phyloP scores from a whole-genome alignment of 1,140 invertebrate genomes.

The Pollicipes pollicipes region DNA sequence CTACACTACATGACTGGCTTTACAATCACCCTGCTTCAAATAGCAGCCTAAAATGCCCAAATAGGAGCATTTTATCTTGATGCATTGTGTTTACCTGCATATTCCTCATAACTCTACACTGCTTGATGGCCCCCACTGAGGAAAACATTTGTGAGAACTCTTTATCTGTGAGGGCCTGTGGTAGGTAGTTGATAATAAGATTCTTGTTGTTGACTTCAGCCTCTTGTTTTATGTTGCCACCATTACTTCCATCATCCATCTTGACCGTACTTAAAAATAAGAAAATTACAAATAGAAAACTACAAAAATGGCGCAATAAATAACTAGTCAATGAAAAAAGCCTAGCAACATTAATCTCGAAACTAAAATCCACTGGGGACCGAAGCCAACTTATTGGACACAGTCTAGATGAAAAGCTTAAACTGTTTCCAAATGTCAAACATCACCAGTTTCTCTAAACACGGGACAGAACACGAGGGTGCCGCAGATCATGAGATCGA shows the following conservation, averaged over 20 bases:
- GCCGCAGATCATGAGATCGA: too few relatives aligned
- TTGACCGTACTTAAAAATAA: background rate
- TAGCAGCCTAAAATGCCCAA: too few relatives aligned
- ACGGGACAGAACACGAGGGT: too few relatives aligned
- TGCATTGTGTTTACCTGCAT: conserved; percentile 41
- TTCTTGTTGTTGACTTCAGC: conserved; percentile 68
- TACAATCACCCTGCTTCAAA: too few relatives aligned
- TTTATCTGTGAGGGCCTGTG: conserved; percentile 78
- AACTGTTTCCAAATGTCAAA: too few relatives aligned
- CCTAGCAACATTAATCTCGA: too few relatives aligned
- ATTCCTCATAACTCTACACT: conserved; percentile 78
- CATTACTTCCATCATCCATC: background rate
- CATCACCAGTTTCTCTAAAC: too few relatives aligned
- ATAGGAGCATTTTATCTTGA: too few relatives aligned
- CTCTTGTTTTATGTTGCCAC: conserved; percentile 26
- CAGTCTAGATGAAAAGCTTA: too few relatives aligned
- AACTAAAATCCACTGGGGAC: too few relatives aligned
- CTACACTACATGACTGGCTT: too few relatives aligned
- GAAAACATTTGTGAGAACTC: conserved; percentile 75
- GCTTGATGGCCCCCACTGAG: conserved; percentile 67
- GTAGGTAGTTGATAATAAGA: conserved; percentile 88
- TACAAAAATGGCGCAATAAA: background rate
- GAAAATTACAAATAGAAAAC: background rate
- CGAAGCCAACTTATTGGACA: too few relatives aligned
- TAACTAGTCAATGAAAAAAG: background rate